Percentiles rank a stretch among this genome's conserved stretches.
phyloP scores from a whole-genome alignment of 2,888 invertebrate genomes.

The Platycheirus rosarum region DNA sequence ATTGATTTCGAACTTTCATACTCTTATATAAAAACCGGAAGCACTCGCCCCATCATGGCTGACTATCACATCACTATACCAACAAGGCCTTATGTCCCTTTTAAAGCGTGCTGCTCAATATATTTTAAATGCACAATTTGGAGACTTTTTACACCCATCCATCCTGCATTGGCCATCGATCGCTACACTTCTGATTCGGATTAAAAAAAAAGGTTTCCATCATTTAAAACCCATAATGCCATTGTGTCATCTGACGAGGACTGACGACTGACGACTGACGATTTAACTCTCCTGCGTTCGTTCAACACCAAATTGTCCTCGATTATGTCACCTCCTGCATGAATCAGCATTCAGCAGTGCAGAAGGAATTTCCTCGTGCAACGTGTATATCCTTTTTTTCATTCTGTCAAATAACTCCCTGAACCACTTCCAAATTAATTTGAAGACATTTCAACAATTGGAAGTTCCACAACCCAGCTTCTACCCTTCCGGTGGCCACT shows the following conservation, averaged over 20 bases:
- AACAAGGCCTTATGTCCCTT: no score
- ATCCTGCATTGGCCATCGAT: no score
- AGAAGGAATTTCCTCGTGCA: neutral
- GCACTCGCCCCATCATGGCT: no score
- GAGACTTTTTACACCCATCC: no score
- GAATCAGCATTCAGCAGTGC: constrained; percentile 37
- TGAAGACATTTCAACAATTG: constrained; percentile 9
- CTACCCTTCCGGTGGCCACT: constrained; percentile 7
- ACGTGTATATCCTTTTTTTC: neutral
- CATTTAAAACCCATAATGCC: no score
- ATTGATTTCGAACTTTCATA: no score
- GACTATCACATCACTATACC: no score
- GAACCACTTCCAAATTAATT: constrained; percentile 29
- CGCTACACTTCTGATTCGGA: no score
- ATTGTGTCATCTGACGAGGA: constrained; percentile 10
- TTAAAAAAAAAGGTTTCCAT: no score
- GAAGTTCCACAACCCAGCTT: neutral
- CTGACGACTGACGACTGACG: constrained; percentile 43
- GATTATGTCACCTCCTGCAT: constrained; percentile 17
- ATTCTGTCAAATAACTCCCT: neutral
- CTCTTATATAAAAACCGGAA: no score
- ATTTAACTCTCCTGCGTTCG: constrained; percentile 26
- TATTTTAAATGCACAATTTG: no score
- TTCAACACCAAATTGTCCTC: neutral
- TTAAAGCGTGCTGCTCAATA: no score